Evolutionary conservation across 2,888 invertebrate species (phyloP), one percentile per base, ranked within the genome.

Genomic region (Trachelus tabidus): DNA sequence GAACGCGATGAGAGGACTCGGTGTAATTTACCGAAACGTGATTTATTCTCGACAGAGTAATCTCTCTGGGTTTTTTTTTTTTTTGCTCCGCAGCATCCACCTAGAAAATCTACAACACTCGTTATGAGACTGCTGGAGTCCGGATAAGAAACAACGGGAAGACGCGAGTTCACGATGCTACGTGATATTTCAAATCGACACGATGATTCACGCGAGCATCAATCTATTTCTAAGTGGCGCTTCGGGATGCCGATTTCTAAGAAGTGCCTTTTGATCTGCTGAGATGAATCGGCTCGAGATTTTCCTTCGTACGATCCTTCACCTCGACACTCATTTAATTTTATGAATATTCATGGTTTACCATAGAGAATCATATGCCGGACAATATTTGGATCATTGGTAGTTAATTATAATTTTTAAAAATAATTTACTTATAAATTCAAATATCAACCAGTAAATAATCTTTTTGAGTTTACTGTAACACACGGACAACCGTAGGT

Each of bases 131-230:
- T 56, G 2, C 56, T 9, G 56, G 23, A 56, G 56, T 23, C 9
- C 1, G 23, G 56, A 56, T 23, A 56, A 56, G 23, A 56, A 56
- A 56, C 56, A 56, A 56, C 56, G 56, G 6, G 23, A 56, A 71
- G 31, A 12, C 71, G 31, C 71, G 31, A 31, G 40, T 15, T 15
- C 23, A 23, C 83, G 84, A 87, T 84, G 83, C 79, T 81, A 79
- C 78, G 34, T 33, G 75, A 79, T 78, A 87, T 86, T 85, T 86
- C 83, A 85, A 87, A 90, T 90, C 89, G 89, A 89, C 88, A 87
- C 82, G 87, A 84, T 89, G 90, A 90, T 90, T 90, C 89, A 90
- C 86, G 87, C 84, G 85, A 86, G 86, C 89, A 87, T 90, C 89
- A 90, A 90, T 90, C 89, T 89, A 89, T 90, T 90, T 91, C 87